Evolutionary conservation across 2,113 vertebrate genomes (phyloP), one percentile per base, ranked within the genome.

Genomic region (Misgurnus anguillicaudatus): DNA sequence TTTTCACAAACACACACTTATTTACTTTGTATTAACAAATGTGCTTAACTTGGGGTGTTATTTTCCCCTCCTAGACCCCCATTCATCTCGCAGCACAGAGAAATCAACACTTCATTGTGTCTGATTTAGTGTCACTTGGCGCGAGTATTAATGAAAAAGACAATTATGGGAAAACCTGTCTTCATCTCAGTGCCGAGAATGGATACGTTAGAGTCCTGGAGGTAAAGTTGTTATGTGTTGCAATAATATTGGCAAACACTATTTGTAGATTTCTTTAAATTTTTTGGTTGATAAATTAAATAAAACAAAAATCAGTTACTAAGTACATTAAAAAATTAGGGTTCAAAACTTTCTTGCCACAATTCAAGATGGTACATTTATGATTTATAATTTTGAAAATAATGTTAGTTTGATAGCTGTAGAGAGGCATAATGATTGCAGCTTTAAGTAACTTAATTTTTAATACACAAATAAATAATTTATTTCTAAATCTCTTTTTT

Each of bases 91-190:
- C 95, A 36, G 93, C 94, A 0, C 89, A 93, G 80, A 92, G 89
- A 86, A 96, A 96, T 87, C 94, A 96, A 5, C 93, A 95, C 53
- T 86, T 94, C 38, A 94, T 95, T 84, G 93, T 94, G 67, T 88
- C 88, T 0, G 95, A 96, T 82, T 88, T 96, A 80, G 92, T 96
- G 76, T 78, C 47, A 9, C 79, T 95, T 3, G 94, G 95, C 9
- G 94, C 95, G n/a, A 86, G 87, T 0, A 67, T 94, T 84, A 95
- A 94, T 0, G 88, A 87, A 55, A 91, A 70, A 1, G 94, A 95
- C 85, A 58, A 71, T 0, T 73, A 47, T 0, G 93, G 93, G 24
- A 95, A 92, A 86, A 94, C 94, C 0, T 93, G 95, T 0, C 89
- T 95, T 9, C 95, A 96, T 31, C 89, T 95, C 47, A 92, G 95